phyloP scores from a whole-genome alignment of 2,888 invertebrate genomes.

The Pandemis corylana region DNA sequence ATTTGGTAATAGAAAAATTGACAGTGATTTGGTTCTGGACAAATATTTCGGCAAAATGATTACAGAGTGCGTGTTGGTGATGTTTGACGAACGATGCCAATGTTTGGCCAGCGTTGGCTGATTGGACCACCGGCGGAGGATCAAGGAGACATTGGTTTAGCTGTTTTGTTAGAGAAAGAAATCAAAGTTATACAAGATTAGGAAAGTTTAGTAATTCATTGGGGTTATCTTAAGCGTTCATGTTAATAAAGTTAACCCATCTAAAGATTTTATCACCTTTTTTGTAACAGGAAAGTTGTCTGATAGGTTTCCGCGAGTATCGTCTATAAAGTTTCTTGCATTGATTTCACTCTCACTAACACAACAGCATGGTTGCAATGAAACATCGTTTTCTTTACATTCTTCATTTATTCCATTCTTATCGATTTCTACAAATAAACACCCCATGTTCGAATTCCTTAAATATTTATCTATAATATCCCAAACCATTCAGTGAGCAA shows the following conservation, averaged over 20 bases:
- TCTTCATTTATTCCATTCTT: constrained; percentile 1
- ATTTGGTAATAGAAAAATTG: constrained; percentile 43
- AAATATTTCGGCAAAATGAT: constrained; percentile 67
- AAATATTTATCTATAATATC: constrained; percentile 42
- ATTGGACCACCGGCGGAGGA: constrained; percentile 64
- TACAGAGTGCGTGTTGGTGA: constrained; percentile 60
- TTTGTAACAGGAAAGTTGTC: too few species aligned
- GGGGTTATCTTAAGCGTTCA: too few species aligned
- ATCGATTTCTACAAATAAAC: constrained; percentile 33
- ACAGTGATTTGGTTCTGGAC: constrained; percentile 48
- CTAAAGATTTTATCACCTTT: too few species aligned
- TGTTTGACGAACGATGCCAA: constrained; percentile 63
- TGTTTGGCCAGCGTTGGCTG: constrained; percentile 59
- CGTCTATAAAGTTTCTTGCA: neutral
- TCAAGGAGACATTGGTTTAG: constrained; percentile 20
- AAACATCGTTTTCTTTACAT: neutral
- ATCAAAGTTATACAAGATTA: too few species aligned
- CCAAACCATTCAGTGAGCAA: constrained; percentile 36
- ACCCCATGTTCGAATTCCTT: constrained; percentile 37
- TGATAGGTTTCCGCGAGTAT: too few species aligned
- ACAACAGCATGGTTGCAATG: neutral
- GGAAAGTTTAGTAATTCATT: too few species aligned
- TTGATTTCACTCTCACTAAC: neutral
- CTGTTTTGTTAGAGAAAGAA: constrained; percentile 22
- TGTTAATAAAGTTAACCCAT: too few species aligned